phyloP scores from a whole-genome alignment of 2,797 vertebrate species.

The Anguilla marmorata region DNA sequence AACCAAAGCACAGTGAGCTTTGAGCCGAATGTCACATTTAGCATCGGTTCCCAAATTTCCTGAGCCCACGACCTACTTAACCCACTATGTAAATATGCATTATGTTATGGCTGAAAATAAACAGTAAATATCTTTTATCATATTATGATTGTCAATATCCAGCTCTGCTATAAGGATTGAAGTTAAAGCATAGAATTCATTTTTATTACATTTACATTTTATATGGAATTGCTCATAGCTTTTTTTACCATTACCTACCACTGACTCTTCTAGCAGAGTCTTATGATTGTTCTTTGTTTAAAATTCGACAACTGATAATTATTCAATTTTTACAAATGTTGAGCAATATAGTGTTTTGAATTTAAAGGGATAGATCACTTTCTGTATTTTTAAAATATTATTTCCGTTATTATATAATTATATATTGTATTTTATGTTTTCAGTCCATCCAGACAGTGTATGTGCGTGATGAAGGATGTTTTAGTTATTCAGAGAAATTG shows the following conservation, averaged over 20 bases:
- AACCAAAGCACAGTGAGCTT: neutral
- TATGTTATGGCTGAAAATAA: neutral
- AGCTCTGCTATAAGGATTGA: neutral
- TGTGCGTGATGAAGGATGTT: neutral
- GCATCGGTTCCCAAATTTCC: neutral
- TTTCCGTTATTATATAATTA: neutral
- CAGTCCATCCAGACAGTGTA: neutral
- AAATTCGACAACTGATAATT: neutral
- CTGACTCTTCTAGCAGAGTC: neutral
- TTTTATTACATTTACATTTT: conserved; percentile 5
- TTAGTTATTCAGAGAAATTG: neutral
- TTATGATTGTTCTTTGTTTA: neutral
- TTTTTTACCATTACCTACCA: neutral
- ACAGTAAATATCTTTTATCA: neutral
- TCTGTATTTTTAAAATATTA: neutral
- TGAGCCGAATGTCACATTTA: neutral
- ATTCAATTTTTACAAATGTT: neutral
- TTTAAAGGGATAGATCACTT: neutral
- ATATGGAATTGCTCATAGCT: neutral
- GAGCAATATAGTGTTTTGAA: neutral
- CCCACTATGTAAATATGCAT: neutral
- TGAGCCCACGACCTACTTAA: neutral
- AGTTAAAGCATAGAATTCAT: neutral
- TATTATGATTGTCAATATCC: neutral
- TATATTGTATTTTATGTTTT: neutral